phyloP scores from a whole-genome alignment of 2,797 vertebrate species.

The Chaetophractus vellerosus region DNA sequence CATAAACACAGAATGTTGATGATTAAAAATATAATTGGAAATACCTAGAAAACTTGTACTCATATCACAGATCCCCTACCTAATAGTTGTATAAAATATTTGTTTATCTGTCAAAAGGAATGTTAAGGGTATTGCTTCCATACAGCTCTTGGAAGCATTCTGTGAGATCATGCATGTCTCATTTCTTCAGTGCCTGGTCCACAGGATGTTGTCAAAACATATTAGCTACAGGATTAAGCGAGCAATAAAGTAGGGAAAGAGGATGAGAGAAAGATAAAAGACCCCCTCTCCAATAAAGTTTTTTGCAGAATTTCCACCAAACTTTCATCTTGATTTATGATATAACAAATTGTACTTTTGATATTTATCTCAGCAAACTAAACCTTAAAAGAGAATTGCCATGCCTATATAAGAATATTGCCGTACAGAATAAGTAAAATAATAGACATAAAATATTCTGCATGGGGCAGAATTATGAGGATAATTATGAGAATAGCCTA shows the following conservation, averaged over 20 bases:
- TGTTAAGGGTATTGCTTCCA: neutral
- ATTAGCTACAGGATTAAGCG: too few relatives aligned
- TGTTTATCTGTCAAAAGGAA: neutral
- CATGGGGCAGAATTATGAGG: too few relatives aligned
- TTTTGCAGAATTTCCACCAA: neutral
- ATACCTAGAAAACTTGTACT: neutral
- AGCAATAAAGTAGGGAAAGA: neutral
- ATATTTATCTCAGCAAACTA: constrained; percentile 1
- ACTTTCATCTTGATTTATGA: neutral
- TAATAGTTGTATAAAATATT: neutral
- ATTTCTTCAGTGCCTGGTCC: neutral
- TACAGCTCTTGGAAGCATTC: neutral
- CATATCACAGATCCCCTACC: neutral
- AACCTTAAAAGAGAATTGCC: neutral
- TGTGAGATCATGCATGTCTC: too few relatives aligned
- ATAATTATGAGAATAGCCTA: neutral
- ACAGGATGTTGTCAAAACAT: neutral
- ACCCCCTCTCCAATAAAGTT: neutral
- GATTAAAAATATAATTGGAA: neutral
- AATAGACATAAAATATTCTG: neutral
- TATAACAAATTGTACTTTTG: neutral
- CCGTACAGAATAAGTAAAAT: neutral
- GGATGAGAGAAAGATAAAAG: neutral
- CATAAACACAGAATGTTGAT: neutral
- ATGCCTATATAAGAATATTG: neutral